Percentiles rank a stretch among this genome's conserved stretches.
Conservation (phyloP, 1,140 invertebrate genomes). For the Acyrthosiphon pisum region DNA sequence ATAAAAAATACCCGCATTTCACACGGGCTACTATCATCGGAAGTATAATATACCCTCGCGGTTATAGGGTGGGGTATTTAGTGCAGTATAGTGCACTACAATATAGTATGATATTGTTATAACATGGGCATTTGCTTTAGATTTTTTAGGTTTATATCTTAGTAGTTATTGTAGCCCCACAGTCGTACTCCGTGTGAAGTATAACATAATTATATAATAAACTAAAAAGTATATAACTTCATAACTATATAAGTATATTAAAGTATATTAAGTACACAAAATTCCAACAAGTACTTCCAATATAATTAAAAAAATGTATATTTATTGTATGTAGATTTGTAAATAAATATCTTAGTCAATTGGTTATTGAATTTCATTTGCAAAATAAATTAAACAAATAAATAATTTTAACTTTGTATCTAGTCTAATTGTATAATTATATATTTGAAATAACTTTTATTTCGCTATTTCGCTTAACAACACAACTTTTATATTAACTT, state of each 20-base stretch:
- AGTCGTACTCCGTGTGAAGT: neutral
- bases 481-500: too few species aligned
- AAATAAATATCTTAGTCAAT: neutral
- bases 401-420: neutral
- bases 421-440: too few species aligned
- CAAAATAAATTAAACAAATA: too few species aligned
- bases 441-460: too few species aligned
- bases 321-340: neutral
- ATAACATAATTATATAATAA: neutral
- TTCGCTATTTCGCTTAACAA: too few species aligned
- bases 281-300: neutral
- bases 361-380: neutral
- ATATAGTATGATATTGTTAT: neutral
- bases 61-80: neutral
- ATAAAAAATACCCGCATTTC: conserved; percentile 49
- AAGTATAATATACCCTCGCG: neutral
- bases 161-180: neutral
- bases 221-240: neutral
- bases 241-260: too few species aligned
- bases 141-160: neutral
- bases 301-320: neutral
- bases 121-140: neutral
- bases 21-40: neutral
- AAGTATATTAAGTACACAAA: neutral
- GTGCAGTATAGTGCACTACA: neutral